Conservation (phyloP, 2,888 invertebrate genomes). For the Chouioia cunea region DNA sequence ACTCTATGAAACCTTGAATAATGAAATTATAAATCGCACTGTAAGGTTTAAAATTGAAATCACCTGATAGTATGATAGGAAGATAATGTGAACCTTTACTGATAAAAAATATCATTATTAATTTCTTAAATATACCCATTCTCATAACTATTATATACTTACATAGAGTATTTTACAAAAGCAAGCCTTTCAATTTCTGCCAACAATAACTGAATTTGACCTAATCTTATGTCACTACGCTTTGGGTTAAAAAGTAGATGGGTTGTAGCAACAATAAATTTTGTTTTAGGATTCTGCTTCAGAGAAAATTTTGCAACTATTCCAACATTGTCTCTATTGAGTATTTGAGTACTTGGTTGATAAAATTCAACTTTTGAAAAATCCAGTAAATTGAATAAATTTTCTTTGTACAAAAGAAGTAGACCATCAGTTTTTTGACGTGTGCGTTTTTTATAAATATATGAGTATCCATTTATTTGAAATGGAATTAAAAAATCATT, state of each 20-base stretch:
- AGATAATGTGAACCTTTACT: slow-evolving; percentile 71
- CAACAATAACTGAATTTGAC: slow-evolving; percentile 86
- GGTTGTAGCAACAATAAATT: slow-evolving; percentile 89
- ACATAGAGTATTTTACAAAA: slow-evolving; percentile 67
- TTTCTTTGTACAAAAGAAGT: slow-evolving; percentile 84
- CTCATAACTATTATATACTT: slow-evolving; percentile 41
- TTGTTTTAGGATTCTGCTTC: slow-evolving; percentile 68
- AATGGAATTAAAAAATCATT: slow-evolving; percentile 72
- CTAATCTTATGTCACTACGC: slow-evolving; percentile 89
- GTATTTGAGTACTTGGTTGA: slow-evolving; percentile 73
- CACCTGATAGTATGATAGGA: slow-evolving; percentile 91
- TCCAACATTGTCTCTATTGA: slow-evolving; percentile 91
- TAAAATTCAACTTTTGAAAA: slow-evolving; percentile 79
- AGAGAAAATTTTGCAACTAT: slow-evolving; percentile 81
- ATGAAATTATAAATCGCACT: slow-evolving; percentile 81
- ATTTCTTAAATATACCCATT: too few relatives aligned
- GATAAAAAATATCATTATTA: slow-evolving; percentile 27
- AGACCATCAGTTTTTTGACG: slow-evolving; percentile 88
- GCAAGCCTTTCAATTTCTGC: slow-evolving; percentile 87
- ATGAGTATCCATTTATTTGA: slow-evolving; percentile 76
- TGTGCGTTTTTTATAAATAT: slow-evolving; percentile 87
- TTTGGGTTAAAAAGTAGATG: slow-evolving; percentile 94
- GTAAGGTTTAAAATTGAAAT: slow-evolving; percentile 87
- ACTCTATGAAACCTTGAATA: slow-evolving; percentile 73
- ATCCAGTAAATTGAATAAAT: slow-evolving; percentile 77